A percentile compares a stretch with the other conserved stretches of the same genome.
Conservation (phyloP, 2,797 vertebrate genomes). For the Ara ararauna region DNA sequence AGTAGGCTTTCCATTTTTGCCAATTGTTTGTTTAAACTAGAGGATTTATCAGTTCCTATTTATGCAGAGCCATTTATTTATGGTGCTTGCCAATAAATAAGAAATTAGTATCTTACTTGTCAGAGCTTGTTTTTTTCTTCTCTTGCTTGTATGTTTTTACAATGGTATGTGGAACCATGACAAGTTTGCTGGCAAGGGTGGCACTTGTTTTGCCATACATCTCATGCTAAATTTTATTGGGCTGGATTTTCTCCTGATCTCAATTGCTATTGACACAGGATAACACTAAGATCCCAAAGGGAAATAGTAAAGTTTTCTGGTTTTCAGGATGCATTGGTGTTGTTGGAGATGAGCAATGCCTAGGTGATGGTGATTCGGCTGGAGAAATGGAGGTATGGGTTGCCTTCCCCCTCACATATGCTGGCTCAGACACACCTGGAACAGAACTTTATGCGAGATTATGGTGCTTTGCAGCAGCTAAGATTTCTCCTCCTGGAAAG, state of each 20-base stretch:
- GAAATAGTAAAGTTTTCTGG: not conserved
- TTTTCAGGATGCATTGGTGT: not conserved
- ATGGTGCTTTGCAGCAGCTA: not conserved
- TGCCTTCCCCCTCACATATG: not conserved
- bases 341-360: not conserved
- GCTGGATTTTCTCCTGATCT: not conserved
- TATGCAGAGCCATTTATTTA: not conserved
- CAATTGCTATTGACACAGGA: not conserved
- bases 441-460: not conserved
- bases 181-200: not conserved
- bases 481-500: not conserved
- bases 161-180: not conserved
- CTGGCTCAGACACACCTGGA: not conserved
- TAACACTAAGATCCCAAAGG: not conserved
- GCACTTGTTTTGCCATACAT: not conserved
- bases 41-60: not conserved
- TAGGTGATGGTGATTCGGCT: not conserved
- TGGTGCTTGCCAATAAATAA: not conserved
- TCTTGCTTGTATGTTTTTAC: not conserved
- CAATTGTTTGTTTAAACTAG: not conserved
- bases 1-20: not conserved
- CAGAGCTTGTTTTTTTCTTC: not conserved
- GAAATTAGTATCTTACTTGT: not conserved
- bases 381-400: not conserved
- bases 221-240: not conserved